These are phyloP conservation scores for Neoarius graeffei DNA, from an alignment of 2,113 vertebrate species.

Conservation along the genomic window DNA sequence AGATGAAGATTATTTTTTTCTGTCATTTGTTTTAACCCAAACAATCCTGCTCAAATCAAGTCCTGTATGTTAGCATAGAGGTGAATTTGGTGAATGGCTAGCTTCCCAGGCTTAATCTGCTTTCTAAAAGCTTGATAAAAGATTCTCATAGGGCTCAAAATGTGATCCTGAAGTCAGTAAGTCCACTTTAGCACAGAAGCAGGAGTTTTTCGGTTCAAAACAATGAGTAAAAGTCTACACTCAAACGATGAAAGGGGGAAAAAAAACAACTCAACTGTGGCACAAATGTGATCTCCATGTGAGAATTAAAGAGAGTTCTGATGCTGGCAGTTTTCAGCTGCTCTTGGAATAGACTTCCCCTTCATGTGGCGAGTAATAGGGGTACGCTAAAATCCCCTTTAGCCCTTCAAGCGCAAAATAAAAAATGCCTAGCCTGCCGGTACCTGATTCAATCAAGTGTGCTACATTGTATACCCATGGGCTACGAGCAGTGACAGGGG, in stretches of 20 bases:
- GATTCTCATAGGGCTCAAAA: not conserved
- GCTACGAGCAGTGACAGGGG: constrained; percentile 77
- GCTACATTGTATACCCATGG: constrained; percentile 92
- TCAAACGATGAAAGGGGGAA: not conserved
- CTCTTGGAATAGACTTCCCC: constrained; percentile 72
- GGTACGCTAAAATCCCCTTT: constrained; percentile 85
- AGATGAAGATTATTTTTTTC: not conserved
- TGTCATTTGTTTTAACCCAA: not conserved
- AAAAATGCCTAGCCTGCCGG: constrained; percentile 86
- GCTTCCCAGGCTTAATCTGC: not conserved
- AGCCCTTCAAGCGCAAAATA: constrained; percentile 88
- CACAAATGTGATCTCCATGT: constrained; percentile 28
- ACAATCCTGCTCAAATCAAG: too few relatives aligned
- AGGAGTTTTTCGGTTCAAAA: not conserved
- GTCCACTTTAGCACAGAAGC: not conserved
- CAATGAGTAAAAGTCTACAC: not conserved
- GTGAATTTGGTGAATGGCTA: not conserved
- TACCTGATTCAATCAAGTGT: constrained; percentile 98
- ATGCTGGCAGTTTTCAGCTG: constrained; percentile 67
- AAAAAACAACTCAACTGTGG: not conserved
- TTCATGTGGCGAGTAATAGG: constrained; percentile 78
- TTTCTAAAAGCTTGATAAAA: not conserved
- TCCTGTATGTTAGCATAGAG: not conserved
- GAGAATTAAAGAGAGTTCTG: constrained; percentile 59
- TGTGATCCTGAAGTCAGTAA: not conserved